Base-by-base conservation (phyloP, 2,113 vertebrate genomes). In the Ammospiza caudacuta region DNA sequence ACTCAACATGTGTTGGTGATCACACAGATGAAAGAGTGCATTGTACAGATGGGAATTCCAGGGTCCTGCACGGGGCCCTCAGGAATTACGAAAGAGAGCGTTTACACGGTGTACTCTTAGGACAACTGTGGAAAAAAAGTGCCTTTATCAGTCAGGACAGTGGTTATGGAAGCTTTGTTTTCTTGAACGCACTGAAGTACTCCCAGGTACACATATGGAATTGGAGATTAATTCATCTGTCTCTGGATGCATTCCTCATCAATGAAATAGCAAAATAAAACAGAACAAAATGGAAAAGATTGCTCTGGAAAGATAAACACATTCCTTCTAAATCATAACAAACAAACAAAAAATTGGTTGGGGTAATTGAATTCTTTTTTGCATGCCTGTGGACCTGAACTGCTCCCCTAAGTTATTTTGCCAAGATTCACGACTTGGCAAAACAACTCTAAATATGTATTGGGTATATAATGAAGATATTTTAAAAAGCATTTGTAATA, bases 21-120 rank as follows among this genome's bases (percentile, higher is more conserved):
- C 90, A 93, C 82, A 63, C 39, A 67, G 92, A 96, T 92, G 95
- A 96, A 98, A 95, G 96, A 64, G 72, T 54, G 83, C 82, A n/a
- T 91, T 90, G 69, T 93, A 64, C 96, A 96, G 82, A 96, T 92
- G 87, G 84, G 77, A 96, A 93, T 92, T 96, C 86, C 87, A 91
- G 72, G 44, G 39, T 90, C 77, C 85, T 80, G 83, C 15, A 3
- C 27, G 9, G 83, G 87, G 57, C 72, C 57, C 81, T 78, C 67
- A 68, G 68, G 79, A 94, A 46, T 89, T 89, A 95, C 46, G 33
- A 94, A 95, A 87, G 85, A 84, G 58, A 84, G 51, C 37, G 24
- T 92, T 96, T 81, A 62, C 2, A 66, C 2, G 9, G 61, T 61
- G 63, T 31, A 51, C 54, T 86, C 81, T 78, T 44, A 94, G 87